Base-by-base conservation (phyloP, 2,113 vertebrate species). In the Cercopithecus mona region DNA sequence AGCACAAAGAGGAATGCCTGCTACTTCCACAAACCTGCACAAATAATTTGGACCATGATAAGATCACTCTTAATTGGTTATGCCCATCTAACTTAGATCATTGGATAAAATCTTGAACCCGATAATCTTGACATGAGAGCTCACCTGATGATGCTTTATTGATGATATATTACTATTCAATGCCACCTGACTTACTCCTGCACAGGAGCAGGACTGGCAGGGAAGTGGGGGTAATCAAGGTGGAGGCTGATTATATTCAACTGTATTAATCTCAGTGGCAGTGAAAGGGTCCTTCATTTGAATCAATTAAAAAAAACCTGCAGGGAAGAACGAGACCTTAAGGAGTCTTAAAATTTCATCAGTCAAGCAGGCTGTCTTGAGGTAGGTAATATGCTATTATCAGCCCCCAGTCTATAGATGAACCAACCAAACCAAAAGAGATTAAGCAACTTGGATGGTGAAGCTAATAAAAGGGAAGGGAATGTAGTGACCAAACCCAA, bases 251-350 rank as follows among this genome's bases (percentile, higher is more conserved):
- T 79, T 70, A 25, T 45, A 8, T 73, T 73, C 72, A 72, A 76
- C 38, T 66, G 13, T n/a, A 64, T 43, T 84, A 23, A n/a, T 85
- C 64, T 84, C 23, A 20, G 32, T 18, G 13, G 52, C 85, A 64
- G 7, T 72, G 79, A 92, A 80, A 85, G 25, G 27, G 18, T 32
- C 83, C 48, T 35, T 90, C 20, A 50, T 82, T 27, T 70, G n/a
- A 76, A 85, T 90, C 18, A 66, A 57, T 43, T 75, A 72, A 79
- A 64, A 83, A 94, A 91, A 43, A 23, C 18, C 43, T 75, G 7
- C 57, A 84, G 43, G 59, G 30, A 84, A 90, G 75, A 97, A 83
- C 52, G 72, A 93, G 68, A 94, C 72, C 16, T 75, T 87, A 90
- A 94, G 68, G 55, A 57, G 45, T 6, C 4, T 81, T 59, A 76